Base-by-base conservation (phyloP, 1,140 invertebrate species). In the Pissodes strobi region DNA sequence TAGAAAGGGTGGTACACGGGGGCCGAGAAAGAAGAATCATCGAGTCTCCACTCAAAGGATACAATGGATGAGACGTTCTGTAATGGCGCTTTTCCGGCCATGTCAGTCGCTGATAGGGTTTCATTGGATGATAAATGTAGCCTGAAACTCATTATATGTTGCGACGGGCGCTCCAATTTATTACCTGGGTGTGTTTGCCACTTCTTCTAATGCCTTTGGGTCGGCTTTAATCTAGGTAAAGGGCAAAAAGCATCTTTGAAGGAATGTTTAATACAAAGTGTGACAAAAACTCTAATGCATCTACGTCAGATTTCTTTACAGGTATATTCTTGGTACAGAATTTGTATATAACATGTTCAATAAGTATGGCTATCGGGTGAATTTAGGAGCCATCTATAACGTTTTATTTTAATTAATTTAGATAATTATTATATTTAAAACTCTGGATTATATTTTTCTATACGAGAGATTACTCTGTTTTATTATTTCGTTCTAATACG, bases 41-140 rank as follows among this genome's bases (percentile, higher is more conserved):
- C 53, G 48, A 63, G 39, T 39, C 30, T 51, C 64, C 45, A 66
- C 67, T 65, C 46, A 64, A 56, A 38, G 52, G 45, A 53, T 55
- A 74, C 71, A 72, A 74, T 72, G 63, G 70, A 69, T 63, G 71
- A 69, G 73, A 72, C 70, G 71, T 70, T 70, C 57, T 15, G 73
- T 74, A 74, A 74, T 74, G 73, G 73, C 68, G 68, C 60, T 69
- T 67, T 72, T 74, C 73, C 73, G 73, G 65, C 55, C 66, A 61
- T 66, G 71, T 72, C 70, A 73, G 37, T 52, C 59, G 43, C 46
- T 70, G 72, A 74, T 73, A 69, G 72, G 59, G 68, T 69, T 69
- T 71, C 71, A 69, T 71, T 71, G 67, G 69, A 71, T 73, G 71
- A 73, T 73, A 71, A 73, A 73, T 73, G 71, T 67, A 39, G 51